These are phyloP conservation scores for Cladorhizidae sp. DNA, from an alignment of 37 sponge, comb jelly and placozoan species.

Conservation along the genomic window DNA sequence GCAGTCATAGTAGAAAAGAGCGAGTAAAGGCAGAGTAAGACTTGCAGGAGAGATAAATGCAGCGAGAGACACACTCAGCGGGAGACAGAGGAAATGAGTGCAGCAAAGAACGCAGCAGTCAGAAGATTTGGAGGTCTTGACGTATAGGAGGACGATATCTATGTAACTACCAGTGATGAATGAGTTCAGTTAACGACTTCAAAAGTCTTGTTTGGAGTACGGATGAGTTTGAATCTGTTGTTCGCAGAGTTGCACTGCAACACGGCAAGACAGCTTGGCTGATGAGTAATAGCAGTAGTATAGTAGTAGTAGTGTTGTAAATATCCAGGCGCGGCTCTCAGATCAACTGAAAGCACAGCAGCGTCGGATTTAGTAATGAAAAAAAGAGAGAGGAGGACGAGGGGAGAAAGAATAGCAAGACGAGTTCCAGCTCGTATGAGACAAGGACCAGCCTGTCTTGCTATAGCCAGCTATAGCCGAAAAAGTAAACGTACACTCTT, in stretches of 20 bases:
- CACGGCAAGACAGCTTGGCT: not conserved
- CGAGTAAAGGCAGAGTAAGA: too few relatives aligned
- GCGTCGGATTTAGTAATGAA: not conserved
- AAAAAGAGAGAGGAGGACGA: not conserved
- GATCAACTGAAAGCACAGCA: slow-evolving; percentile 22
- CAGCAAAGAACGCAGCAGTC: too few relatives aligned
- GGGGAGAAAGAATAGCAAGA: slow-evolving; percentile 16
- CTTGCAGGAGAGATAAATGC: too few relatives aligned
- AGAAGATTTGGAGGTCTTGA: too few relatives aligned
- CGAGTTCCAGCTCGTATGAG: slow-evolving; percentile 84
- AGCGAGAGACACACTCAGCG: too few relatives aligned
- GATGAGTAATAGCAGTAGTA: not conserved
- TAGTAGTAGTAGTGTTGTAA: not conserved
- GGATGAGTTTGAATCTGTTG: slow-evolving; percentile 6
- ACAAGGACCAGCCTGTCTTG: slow-evolving; percentile 89
- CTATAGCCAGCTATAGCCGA: slow-evolving; percentile 82
- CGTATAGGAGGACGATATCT: too few relatives aligned
- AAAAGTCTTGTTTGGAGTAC: slow-evolving; percentile 21
- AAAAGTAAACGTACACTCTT: slow-evolving; percentile 12
- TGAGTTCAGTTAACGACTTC: slow-evolving; percentile 17
- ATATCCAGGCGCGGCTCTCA: not conserved
- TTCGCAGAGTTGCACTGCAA: slow-evolving; percentile 25
- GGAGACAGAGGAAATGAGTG: too few relatives aligned
- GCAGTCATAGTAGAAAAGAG: too few relatives aligned
- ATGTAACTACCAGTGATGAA: not conserved